A percentile compares a stretch with the other conserved stretches of the same genome.
Evolutionary conservation across 2,797 vertebrate species (phyloP).

Genomic region (Synaphobranchus kaupii): DNA sequence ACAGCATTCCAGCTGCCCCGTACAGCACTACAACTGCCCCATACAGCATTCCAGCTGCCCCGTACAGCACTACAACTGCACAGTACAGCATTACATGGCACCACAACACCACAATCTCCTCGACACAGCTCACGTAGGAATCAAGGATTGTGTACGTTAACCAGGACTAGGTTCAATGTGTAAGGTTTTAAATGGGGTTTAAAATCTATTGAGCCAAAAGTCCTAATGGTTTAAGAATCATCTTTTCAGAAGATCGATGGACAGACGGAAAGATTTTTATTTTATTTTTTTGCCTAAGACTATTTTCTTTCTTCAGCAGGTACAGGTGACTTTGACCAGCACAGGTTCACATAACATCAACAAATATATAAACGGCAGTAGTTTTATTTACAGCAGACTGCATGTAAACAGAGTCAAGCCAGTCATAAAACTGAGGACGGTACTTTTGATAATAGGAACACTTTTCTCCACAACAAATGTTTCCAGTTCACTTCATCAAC

Average conservation of each 20-base stretch:
- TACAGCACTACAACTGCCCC: too few relatives aligned
- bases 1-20: too few relatives aligned
- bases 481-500: conserved; percentile 11
- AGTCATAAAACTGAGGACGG: neutral
- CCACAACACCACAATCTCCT: too few relatives aligned
- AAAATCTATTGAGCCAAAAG: too few relatives aligned
- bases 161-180: too few relatives aligned
- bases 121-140: too few relatives aligned
- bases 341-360: neutral
- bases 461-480: neutral
- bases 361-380: neutral
- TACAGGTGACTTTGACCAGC: neutral
- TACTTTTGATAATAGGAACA: neutral
- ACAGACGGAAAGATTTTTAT: neutral
- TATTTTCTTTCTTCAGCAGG: neutral
- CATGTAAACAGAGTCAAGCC: neutral
- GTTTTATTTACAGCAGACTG: neutral
- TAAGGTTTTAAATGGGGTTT: too few relatives aligned
- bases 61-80: conserved; percentile 62
- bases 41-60: too few relatives aligned
- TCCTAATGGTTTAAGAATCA: too few relatives aligned
- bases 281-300: neutral
- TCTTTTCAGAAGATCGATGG: neutral
- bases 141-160: too few relatives aligned
- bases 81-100: neutral